Conservation (phyloP, 1,140 invertebrate genomes). For the Cotesia chilonis region DNA sequence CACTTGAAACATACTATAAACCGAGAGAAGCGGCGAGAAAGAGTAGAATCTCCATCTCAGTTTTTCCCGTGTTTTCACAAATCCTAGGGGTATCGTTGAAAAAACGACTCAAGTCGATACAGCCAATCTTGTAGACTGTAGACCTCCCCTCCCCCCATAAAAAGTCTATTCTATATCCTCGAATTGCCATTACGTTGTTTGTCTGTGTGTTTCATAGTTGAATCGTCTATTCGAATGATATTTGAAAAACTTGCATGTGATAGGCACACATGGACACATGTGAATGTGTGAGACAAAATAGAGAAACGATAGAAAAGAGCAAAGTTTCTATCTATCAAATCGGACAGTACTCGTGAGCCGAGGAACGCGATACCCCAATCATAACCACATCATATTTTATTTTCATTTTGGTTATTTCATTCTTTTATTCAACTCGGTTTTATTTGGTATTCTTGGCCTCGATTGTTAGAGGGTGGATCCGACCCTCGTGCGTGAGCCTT, state of each 20-base stretch:
- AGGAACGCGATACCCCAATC: conserved; percentile 41
- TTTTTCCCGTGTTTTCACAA: conserved; percentile 18
- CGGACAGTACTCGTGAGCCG: conserved; percentile 28
- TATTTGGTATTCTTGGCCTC: neutral
- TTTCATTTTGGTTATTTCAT: conserved; percentile 27
- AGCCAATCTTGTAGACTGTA: conserved; percentile 25
- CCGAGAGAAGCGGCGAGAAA: conserved; percentile 6
- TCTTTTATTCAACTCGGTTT: neutral
- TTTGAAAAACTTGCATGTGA: neutral
- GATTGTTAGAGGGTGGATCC: conserved; percentile 1
- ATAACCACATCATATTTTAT: conserved; percentile 43
- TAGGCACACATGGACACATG: neutral
- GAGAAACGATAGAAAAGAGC: conserved; percentile 35
- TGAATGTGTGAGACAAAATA: conserved; percentile 15
- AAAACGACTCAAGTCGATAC: conserved; percentile 36
- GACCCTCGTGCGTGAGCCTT: conserved; percentile 26
- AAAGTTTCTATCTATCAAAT: conserved; percentile 39
- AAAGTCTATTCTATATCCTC: conserved; percentile 14
- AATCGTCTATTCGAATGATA: no score
- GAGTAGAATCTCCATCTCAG: neutral
- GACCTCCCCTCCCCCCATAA: neutral
- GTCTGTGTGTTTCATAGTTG: no score
- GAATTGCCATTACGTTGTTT: no score
- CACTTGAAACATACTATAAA: conserved; percentile 11
- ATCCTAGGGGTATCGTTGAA: conserved; percentile 29